Evolutionary conservation across 2,797 vertebrate genomes (phyloP), one percentile per base, ranked within the genome.

Genomic region (Gallinago nigripennis): DNA sequence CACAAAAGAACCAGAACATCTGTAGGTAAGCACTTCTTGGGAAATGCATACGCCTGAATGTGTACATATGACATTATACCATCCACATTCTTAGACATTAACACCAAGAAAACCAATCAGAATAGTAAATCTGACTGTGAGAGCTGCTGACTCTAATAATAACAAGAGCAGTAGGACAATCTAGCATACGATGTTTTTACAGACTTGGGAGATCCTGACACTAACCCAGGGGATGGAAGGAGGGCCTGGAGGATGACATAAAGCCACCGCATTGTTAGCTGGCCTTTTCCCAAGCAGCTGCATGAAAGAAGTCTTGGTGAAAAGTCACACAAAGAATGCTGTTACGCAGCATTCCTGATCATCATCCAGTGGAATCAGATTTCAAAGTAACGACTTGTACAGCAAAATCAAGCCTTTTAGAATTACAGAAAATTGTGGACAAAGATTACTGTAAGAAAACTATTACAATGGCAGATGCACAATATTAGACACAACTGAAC

Each of bases 301-400:
- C 96, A 95, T 96, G 94, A 97, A 95, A 97, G 94, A 96, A 97
- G 94, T 75, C 97, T 93, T 95, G 96, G 85, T 93, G 96, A 95
- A 96, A 97, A 97, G 95, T 95, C 92, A 97, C 94, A 96, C 77
- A 96, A 97, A 97, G 96, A 98, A 98, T 97, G 97, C 94, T 95
- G 97, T 82, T 95, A 95, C 79, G 95, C 97, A 94, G 90, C 97
- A 98, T 98, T 98, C 97, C 97, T 95, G 78, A 96, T 93, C 95
- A 86, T 79, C 95, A 95, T 93, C 95, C 97, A 95, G 60, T 82
- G 95, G 97, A 89, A 96, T 97, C 97, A 71, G 75, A 97, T 97
- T 98, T 98, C 97, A 97, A 96, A 97, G 96, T n/a, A 88, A 88
- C 94, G 95, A 95, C 80, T 95, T 84, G 58, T 70, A 88, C 24